Percentiles rank a stretch among this genome's conserved stretches.
These are phyloP conservation scores for Vandiemenella viatica DNA, from an alignment of 2,888 invertebrate species.

Conservation along the genomic window DNA sequence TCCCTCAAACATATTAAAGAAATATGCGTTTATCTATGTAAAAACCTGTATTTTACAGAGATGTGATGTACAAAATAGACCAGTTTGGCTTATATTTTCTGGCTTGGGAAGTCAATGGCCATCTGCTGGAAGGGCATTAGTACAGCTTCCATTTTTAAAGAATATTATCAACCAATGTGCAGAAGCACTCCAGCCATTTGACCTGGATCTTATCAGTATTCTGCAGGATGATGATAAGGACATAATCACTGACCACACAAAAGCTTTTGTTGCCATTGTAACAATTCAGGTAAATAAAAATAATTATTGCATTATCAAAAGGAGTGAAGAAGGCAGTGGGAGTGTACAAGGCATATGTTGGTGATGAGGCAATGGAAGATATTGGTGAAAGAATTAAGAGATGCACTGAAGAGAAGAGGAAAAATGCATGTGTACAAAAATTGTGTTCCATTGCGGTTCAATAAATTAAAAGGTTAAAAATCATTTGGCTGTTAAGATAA, in stretches of 20 bases:
- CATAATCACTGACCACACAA: slow-evolving; percentile 36
- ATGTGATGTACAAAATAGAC: too few relatives aligned
- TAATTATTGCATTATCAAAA: slow-evolving; percentile 46
- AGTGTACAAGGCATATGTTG: too few relatives aligned
- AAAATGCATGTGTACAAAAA: too few relatives aligned
- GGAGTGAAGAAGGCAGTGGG: slow-evolving; percentile 7
- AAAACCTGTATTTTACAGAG: too few relatives aligned
- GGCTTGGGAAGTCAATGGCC: slow-evolving; percentile 85
- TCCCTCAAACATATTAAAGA: too few relatives aligned
- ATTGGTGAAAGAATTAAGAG: too few relatives aligned
- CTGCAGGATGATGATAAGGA: slow-evolving; percentile 45
- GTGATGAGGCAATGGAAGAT: too few relatives aligned
- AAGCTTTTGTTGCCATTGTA: slow-evolving; percentile 59
- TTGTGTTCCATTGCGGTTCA: too few relatives aligned
- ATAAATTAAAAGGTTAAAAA: too few relatives aligned
- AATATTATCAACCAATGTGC: slow-evolving; percentile 52
- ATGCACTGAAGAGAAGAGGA: too few relatives aligned
- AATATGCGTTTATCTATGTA: too few relatives aligned
- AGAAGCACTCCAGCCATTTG: slow-evolving; percentile 42
- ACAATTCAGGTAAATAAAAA: slow-evolving; percentile 48
- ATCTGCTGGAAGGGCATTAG: slow-evolving; percentile 62
- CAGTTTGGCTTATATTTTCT: slow-evolving; percentile 85
- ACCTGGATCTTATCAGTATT: slow-evolving; percentile 46
- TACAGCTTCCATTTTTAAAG: slow-evolving; percentile 57
- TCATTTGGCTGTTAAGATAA: too few relatives aligned